phyloP scores from a whole-genome alignment of 2,888 invertebrate species.

The Drosophila nigritarsus region DNA sequence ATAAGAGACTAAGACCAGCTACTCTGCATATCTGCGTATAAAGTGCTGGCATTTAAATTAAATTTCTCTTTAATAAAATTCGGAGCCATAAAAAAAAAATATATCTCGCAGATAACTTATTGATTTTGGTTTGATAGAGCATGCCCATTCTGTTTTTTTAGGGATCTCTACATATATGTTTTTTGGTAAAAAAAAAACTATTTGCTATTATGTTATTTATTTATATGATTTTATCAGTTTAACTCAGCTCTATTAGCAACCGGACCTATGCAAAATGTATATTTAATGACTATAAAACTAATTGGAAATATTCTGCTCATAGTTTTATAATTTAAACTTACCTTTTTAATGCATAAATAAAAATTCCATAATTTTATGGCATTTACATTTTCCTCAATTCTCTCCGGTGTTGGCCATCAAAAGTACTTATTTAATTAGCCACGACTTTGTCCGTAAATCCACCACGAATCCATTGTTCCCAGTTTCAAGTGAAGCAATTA shows the following conservation, averaged over 20 bases:
- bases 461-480: slow-evolving; percentile 52
- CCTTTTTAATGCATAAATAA: background rate
- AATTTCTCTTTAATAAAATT: background rate
- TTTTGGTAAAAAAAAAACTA: background rate
- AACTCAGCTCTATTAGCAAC: background rate
- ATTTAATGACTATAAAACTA: slow-evolving; percentile 1
- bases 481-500: slow-evolving; percentile 58
- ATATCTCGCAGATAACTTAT: background rate
- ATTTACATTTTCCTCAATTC: slow-evolving; percentile 19
- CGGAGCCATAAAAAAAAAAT: background rate
- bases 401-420: slow-evolving; percentile 25
- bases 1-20: background rate
- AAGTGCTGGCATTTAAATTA: background rate
- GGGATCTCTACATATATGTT: background rate
- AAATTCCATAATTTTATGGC: slow-evolving; percentile 16
- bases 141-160: background rate
- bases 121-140: background rate
- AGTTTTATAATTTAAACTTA: slow-evolving; percentile 12
- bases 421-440: slow-evolving; percentile 42
- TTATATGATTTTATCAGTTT: background rate
- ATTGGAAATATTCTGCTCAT: background rate
- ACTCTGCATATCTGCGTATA: background rate
- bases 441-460: slow-evolving; percentile 27
- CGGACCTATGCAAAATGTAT: slow-evolving; percentile 1
- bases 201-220: background rate